Conservation (phyloP, 2,113 vertebrate genomes). For the Brienomyrus brachyistius region DNA sequence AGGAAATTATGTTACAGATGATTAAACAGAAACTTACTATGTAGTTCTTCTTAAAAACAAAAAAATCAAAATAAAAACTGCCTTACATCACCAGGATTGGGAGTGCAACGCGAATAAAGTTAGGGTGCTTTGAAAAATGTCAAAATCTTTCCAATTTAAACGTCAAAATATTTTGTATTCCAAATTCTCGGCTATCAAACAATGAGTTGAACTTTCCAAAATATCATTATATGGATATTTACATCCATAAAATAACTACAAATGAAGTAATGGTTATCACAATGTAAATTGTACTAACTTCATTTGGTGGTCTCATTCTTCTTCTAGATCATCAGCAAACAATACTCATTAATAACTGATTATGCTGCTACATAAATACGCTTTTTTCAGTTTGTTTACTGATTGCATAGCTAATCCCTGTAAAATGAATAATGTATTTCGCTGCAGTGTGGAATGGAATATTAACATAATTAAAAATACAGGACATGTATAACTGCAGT, state of each 20-base stretch:
- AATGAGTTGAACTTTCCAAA: neutral
- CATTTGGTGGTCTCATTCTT: neutral
- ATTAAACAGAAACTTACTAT: neutral
- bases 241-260: neutral
- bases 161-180: neutral
- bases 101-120: neutral
- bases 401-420: constrained; percentile 3
- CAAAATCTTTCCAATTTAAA: neutral
- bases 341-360: constrained; percentile 1
- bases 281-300: neutral
- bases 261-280: neutral
- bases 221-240: neutral
- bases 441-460: neutral
- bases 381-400: neutral
- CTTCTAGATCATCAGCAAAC: neutral
- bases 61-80: neutral
- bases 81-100: neutral
- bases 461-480: neutral
- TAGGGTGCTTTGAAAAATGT: neutral
- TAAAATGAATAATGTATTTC: constrained; percentile 5
- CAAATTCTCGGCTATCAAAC: neutral
- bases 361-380: neutral
- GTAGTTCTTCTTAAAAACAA: neutral
- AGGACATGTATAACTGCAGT: neutral
- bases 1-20: neutral